Evolutionary conservation across 2,888 invertebrate genomes (phyloP), one percentile per base, ranked within the genome.

Genomic region (Metopia argyrocephala): DNA sequence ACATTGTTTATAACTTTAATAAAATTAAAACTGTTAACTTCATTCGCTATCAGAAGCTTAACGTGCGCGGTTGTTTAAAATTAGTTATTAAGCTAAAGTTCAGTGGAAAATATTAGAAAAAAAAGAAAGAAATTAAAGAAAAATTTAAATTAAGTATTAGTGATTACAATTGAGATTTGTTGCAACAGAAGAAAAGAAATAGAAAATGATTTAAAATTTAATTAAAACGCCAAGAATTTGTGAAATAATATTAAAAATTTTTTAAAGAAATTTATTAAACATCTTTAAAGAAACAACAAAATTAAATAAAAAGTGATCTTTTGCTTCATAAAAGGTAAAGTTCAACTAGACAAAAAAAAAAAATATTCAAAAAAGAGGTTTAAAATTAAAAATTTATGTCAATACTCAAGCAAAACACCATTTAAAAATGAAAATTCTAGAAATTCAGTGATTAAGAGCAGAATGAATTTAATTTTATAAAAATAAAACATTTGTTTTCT

Each of bases 1-100:
- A 56, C n/a, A 59, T 9, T 38, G 65, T 70, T 78, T 61, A 81
- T 78, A 81, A 81, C 78, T 78, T 78, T 62, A 74, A 61, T 64
- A 61, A 45, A 54, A 70, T 70, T 38, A 54, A 27, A 48, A 59
- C 64, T 69, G 69, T 78, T 81, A 78, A 74, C 78, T 74, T 74
- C 64, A 81, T 65, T 78, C 74, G 65, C 57, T 74, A 74, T 69
- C 69, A 28, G 59, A 65, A 59, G 46, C 48, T 81, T 65, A 74
- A 66, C 73, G 70, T 65, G 74, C 46, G 78, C 74, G 74, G 78
- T 70, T 65, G 74, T 12, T 71, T 71, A 52, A 66, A 38, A 68
- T 54, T 27, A 45, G 38, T 38, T 31, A n/a, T n/a, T 46, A 45
- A 25, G 45, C 38, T 54, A 18, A 48, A 69, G 59, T 54, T 54